These are phyloP conservation scores for Chloroclystis v-ata DNA, from an alignment of 2,888 invertebrate genomes.

Conservation along the genomic window DNA sequence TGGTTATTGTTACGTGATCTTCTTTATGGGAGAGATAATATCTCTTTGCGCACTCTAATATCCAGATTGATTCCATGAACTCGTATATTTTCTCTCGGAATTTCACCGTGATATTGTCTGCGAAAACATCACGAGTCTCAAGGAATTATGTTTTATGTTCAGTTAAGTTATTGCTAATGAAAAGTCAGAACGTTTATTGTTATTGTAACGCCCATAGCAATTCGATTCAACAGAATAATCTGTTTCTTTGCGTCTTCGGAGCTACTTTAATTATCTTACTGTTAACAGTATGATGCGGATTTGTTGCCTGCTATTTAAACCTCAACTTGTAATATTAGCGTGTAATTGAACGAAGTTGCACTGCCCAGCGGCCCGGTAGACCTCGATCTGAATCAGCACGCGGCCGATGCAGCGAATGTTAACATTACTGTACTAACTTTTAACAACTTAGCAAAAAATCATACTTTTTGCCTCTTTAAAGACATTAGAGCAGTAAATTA, in stretches of 20 bases:
- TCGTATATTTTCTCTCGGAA: conserved; percentile 32
- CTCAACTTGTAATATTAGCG: conserved; percentile 31
- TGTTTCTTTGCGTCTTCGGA: conserved; percentile 16
- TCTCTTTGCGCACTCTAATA: conserved; percentile 27
- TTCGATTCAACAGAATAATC: conserved; percentile 44
- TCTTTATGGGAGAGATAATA: conserved; percentile 37
- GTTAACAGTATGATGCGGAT: conserved; percentile 11
- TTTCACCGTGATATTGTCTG: conserved; percentile 28
- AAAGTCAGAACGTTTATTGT: conserved; percentile 57
- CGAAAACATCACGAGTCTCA: conserved; percentile 38
- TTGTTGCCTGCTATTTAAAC: conserved; percentile 38
- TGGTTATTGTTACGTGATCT: conserved; percentile 49
- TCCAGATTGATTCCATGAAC: conserved; percentile 36
- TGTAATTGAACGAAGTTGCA: conserved; percentile 32
- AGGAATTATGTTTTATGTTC: conserved; percentile 42
- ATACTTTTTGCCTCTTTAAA: too few relatives aligned
- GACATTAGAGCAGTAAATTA: too few relatives aligned
- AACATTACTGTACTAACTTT: conserved; percentile 47
- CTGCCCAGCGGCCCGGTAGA: conserved; percentile 48
- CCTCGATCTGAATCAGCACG: conserved; percentile 70
- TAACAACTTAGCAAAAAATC: too few relatives aligned
- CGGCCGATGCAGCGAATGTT: conserved; percentile 54
- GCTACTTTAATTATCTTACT: conserved; percentile 16
- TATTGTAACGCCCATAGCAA: conserved; percentile 48
- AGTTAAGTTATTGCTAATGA: conserved; percentile 68